These are phyloP conservation scores for Panzeria rudis DNA, from an alignment of 2,888 invertebrate genomes.

Conservation along the genomic window DNA sequence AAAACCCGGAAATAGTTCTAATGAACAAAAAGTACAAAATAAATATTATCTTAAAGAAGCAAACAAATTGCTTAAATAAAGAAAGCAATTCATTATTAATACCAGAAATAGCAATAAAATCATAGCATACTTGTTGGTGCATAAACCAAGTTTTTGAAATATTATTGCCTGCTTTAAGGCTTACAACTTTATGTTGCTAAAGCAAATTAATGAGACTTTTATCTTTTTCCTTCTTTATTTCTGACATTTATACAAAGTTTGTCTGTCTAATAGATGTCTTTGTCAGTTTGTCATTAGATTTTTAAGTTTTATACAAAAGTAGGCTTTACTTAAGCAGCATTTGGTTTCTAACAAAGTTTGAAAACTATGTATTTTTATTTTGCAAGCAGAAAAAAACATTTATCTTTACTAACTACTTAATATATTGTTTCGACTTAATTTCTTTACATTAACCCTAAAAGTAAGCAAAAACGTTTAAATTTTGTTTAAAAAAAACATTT, in stretches of 20 bases:
- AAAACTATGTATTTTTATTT: neutral
- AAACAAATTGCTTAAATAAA: slow-evolving; percentile 18
- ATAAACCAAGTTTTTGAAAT: slow-evolving; percentile 22
- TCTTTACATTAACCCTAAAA: neutral
- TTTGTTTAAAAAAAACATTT: neutral
- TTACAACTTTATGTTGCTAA: slow-evolving; percentile 12
- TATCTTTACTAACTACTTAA: neutral
- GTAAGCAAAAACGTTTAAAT: neutral
- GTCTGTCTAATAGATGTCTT: neutral
- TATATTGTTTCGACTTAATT: neutral
- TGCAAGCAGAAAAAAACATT: neutral
- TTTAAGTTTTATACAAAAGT: neutral
- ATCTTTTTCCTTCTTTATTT: slow-evolving; percentile 2
- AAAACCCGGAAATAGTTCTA: slow-evolving; percentile 34
- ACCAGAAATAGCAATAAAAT: neutral
- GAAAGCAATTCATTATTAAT: neutral
- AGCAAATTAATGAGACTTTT: slow-evolving; percentile 11
- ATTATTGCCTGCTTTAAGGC: slow-evolving; percentile 34
- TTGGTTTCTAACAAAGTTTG: neutral
- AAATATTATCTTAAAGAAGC: slow-evolving; percentile 2
- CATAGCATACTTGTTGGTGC: neutral
- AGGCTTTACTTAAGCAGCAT: neutral
- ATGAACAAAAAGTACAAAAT: slow-evolving; percentile 4
- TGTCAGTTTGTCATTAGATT: neutral
- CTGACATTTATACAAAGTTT: slow-evolving; percentile 5